Evolutionary conservation across 2,888 invertebrate genomes (phyloP).

Genomic region (Apocheima hispidaria): DNA sequence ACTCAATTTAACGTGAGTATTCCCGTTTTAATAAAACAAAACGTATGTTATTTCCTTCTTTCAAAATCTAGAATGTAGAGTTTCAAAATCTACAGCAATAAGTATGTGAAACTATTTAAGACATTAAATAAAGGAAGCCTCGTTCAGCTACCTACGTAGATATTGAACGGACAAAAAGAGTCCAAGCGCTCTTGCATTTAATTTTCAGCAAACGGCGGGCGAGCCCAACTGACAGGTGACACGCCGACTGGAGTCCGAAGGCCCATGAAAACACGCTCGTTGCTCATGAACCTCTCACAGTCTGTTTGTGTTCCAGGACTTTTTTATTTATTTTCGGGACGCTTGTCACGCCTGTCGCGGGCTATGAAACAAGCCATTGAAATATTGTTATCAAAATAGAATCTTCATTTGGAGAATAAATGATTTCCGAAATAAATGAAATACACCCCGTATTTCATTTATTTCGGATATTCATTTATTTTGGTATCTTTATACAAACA

Average conservation of each 20-base stretch:
- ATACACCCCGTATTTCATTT: too few relatives aligned
- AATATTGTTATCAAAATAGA: conserved; percentile 14
- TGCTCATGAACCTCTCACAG: conserved; percentile 28
- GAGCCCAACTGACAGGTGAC: conserved; percentile 22
- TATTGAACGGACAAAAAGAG: background rate
- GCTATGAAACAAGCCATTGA: conserved; percentile 32
- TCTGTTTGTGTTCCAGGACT: conserved; percentile 32
- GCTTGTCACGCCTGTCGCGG: conserved; percentile 32
- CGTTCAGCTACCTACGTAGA: background rate
- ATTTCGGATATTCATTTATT: too few relatives aligned
- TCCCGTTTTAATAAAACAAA: too few relatives aligned
- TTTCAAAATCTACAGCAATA: too few relatives aligned
- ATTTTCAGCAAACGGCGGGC: conserved; percentile 5
- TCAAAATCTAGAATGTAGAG: too few relatives aligned
- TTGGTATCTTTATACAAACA: too few relatives aligned
- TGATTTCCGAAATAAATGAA: too few relatives aligned
- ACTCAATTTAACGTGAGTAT: too few relatives aligned
- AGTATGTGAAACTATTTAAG: too few relatives aligned
- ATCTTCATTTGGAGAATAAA: background rate
- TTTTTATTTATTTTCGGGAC: conserved; percentile 40
- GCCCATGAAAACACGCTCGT: conserved; percentile 34
- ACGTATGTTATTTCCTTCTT: too few relatives aligned
- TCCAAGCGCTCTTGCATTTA: conserved; percentile 8
- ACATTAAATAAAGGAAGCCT: too few relatives aligned
- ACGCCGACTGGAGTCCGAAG: conserved; percentile 5